These are phyloP conservation scores for Tachycineta bicolor DNA, from an alignment of 2,113 vertebrate genomes.

Conservation along the genomic window DNA sequence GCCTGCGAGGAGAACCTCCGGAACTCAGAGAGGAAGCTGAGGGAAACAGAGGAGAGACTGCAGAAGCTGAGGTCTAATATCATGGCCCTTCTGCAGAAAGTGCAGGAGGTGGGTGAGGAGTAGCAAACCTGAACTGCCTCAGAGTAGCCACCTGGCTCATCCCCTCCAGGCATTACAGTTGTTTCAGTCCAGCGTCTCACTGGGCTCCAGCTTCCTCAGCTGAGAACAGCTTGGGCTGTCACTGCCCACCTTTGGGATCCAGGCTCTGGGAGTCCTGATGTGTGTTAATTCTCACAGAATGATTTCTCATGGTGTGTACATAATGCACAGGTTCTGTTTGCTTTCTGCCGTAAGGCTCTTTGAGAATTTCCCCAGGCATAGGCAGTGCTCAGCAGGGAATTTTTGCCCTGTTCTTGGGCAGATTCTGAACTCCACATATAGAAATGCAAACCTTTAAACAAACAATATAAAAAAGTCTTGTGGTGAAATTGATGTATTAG, in stretches of 20 bases:
- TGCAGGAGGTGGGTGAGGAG: constrained; percentile 89
- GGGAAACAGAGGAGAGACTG: constrained; percentile 91
- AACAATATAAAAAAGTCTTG: neutral
- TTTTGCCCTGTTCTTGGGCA: neutral
- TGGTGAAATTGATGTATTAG: neutral
- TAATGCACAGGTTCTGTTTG: neutral
- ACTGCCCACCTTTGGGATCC: neutral
- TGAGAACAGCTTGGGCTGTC: neutral
- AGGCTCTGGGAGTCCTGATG: neutral
- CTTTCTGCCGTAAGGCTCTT: neutral
- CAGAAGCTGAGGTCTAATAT: constrained; percentile 96
- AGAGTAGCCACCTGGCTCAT: neutral
- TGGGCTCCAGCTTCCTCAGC: neutral
- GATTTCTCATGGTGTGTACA: neutral
- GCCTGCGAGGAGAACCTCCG: constrained; percentile 90
- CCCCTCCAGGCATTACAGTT: neutral
- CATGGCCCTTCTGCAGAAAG: constrained; percentile 94
- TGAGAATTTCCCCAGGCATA: neutral
- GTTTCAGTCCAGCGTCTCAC: neutral
- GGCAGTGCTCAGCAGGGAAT: neutral
- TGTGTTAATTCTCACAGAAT: neutral
- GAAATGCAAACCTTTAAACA: neutral
- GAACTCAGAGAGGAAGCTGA: constrained; percentile 82
- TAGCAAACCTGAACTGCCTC: neutral
- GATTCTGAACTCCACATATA: neutral